Evolutionary conservation across 2,113 vertebrate genomes (phyloP).

Genomic region (Leuciscus idus): DNA sequence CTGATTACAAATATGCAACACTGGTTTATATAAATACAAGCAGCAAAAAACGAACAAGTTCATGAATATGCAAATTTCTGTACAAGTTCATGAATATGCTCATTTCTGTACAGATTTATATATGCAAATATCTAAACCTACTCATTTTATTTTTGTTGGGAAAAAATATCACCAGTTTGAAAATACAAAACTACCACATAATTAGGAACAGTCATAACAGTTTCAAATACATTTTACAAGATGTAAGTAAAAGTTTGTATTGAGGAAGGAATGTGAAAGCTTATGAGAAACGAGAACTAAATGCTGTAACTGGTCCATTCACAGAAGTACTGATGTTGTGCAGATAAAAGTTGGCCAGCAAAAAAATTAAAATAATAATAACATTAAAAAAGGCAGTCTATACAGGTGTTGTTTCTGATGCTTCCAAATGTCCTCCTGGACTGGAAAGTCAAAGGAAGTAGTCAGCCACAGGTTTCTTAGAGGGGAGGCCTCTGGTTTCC

Average conservation of each 20-base stretch:
- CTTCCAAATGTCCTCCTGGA: background rate
- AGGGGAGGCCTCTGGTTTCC: constrained; percentile 93
- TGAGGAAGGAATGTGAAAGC: constrained; percentile 28
- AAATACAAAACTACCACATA: constrained; percentile 35
- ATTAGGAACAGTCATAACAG: background rate
- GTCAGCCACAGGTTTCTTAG: constrained; percentile 95
- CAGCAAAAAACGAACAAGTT: background rate
- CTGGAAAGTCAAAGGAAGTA: constrained; percentile 89
- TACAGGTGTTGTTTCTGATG: background rate
- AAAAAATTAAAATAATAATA: background rate
- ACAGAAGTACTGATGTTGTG: constrained; percentile 19
- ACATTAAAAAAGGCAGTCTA: background rate
- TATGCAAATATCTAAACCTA: constrained; percentile 3
- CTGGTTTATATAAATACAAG: background rate
- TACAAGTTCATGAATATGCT: background rate
- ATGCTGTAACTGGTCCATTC: background rate
- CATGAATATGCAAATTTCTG: background rate
- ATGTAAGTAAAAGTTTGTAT: background rate
- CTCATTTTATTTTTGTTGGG: constrained; percentile 22
- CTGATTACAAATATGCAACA: background rate
- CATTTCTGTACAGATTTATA: background rate
- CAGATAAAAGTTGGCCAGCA: background rate
- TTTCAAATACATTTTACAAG: constrained; percentile 5
- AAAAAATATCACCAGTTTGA: constrained; percentile 13
- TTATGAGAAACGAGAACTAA: constrained; percentile 4